Base-by-base conservation (phyloP, 2,888 invertebrate species). In the Masnerella sp. region DNA sequence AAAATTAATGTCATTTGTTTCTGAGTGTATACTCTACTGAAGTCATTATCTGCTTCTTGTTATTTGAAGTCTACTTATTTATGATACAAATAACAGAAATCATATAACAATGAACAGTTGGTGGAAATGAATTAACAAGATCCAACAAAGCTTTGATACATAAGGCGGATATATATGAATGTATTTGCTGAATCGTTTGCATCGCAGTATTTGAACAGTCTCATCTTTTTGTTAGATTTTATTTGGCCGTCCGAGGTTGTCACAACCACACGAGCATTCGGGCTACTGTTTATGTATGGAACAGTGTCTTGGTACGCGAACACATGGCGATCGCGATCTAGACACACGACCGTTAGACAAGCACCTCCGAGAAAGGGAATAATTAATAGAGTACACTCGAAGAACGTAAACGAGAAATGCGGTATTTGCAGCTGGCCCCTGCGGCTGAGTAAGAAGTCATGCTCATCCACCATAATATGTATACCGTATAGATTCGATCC, bases 301-400 rank as follows among this genome's bases (percentile, higher is more conserved):
- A 43, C 30, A 15, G 68, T 74, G 49, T 69, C 69, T 61, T 75
- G 52, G 62, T 68, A 47, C 62, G 61, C 58, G 58, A 67, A 65
- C 68, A 62, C 68, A 68, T 59, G 65, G 70, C 75, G 64, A 61
- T 61, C 65, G 61, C 59, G 59, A 65, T 59, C 61, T 68, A 61
- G 72, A 73, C 72, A 62, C 72, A 70, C 70, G 62, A 54, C 70
- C 62, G 73, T 62, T 56, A 68, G 70, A 69, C 47, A 58, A 61
- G 61, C 54, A 69, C 70, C 74, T 67, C 64, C 65, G 62, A 56
- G 73, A 74, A 76, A 74, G 76, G 76, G 73, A 70, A 76, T 76
- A 76, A 76, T 74, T 76, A 76, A 76, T 74, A 74, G 70, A 76
- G 62, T 65, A 75, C 70, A 70, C 70, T 70, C 34, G 67, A 58